These are phyloP conservation scores for Ptychochromis oligacanthus DNA, from an alignment of 2,113 vertebrate genomes.

Conservation along the genomic window DNA sequence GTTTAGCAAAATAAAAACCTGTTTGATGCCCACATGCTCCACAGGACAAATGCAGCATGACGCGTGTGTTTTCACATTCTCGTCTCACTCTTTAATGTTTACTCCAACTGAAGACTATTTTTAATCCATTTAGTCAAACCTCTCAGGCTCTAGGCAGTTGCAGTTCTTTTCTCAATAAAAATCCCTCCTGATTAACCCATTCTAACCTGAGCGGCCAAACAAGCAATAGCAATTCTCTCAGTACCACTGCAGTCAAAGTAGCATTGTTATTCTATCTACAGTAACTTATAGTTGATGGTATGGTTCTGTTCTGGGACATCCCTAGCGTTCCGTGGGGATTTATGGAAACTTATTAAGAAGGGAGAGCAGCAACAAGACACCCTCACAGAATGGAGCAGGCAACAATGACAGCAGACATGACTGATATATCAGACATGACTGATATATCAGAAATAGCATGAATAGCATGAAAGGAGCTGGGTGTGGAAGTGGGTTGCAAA, in stretches of 20 bases:
- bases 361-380: too few species aligned
- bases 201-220: neutral
- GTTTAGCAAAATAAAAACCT: conserved; percentile 3
- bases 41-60: conserved; percentile 4
- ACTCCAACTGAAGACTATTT: neutral
- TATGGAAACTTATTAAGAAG: too few species aligned
- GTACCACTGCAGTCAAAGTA: neutral
- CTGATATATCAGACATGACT: neutral
- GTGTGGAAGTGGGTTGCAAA: neutral
- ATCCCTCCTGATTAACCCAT: neutral
- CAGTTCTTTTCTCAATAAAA: neutral
- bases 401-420: neutral
- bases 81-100: neutral
- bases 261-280: too few species aligned
- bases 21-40: conserved; percentile 12
- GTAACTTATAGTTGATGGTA: too few species aligned
- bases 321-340: too few species aligned
- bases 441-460: neutral
- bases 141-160: neutral
- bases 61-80: neutral
- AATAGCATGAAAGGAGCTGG: neutral
- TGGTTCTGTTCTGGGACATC: too few species aligned
- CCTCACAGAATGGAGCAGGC: neutral
- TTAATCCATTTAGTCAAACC: neutral
- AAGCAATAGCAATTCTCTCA: neutral